These are phyloP conservation scores for Poicephalus gulielmi DNA, from an alignment of 2,113 vertebrate genomes.

Conservation along the genomic window DNA sequence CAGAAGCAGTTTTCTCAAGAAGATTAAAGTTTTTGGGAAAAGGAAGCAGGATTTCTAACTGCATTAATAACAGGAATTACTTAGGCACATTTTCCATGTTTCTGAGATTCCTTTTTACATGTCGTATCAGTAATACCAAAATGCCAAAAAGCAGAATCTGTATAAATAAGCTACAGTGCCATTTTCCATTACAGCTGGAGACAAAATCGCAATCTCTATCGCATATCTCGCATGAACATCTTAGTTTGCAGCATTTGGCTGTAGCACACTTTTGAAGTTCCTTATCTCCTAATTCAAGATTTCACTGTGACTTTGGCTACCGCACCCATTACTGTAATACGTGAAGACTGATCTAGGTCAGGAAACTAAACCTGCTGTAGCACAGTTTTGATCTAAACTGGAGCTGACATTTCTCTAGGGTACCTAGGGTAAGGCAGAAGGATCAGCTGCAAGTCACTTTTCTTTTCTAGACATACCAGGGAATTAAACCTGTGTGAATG, in stretches of 20 bases:
- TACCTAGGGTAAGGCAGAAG: conserved; percentile 51
- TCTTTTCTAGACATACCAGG: conserved; percentile 28
- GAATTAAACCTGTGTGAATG: neutral
- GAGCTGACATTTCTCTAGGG: conserved; percentile 52
- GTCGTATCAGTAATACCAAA: neutral
- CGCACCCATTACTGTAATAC: conserved; percentile 28
- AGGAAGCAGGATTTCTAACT: neutral
- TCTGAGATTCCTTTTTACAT: neutral
- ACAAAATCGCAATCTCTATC: neutral
- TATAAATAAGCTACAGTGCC: neutral
- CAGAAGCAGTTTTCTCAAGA: neutral
- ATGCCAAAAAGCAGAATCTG: neutral
- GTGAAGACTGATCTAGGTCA: conserved; percentile 53
- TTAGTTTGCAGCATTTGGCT: neutral
- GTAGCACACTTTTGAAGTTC: neutral
- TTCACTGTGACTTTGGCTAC: conserved; percentile 5
- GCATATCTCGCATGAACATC: neutral
- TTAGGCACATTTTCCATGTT: neutral
- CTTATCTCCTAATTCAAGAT: neutral
- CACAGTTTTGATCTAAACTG: conserved; percentile 41
- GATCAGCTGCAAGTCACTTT: conserved; percentile 47
- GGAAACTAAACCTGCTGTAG: conserved; percentile 50
- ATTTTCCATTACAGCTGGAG: neutral
- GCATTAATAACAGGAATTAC: neutral
- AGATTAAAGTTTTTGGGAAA: neutral